A percentile compares a stretch with the other conserved stretches of the same genome.
These are phyloP conservation scores for Leptura quadrifasciata DNA, from an alignment of 2,888 invertebrate genomes.

Conservation along the genomic window DNA sequence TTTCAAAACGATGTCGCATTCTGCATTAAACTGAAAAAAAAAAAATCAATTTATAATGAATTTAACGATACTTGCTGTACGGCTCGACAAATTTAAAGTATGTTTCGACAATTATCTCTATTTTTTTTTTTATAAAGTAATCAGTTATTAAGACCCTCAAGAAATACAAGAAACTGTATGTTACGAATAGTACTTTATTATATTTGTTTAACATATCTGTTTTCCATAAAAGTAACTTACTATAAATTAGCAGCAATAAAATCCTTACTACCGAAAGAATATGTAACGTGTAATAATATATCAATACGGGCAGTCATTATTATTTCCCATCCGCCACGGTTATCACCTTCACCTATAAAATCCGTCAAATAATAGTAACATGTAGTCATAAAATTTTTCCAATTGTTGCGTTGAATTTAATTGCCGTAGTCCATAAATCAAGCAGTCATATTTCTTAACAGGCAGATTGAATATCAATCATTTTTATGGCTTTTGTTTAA, in stretches of 20 bases:
- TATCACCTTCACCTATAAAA: constrained; percentile 41
- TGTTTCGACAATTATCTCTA: no score
- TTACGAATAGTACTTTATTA: no score
- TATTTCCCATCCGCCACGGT: constrained; percentile 21
- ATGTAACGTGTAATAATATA: constrained; percentile 24
- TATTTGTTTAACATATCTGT: no score
- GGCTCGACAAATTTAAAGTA: no score
- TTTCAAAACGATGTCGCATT: neutral
- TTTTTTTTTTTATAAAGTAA: no score
- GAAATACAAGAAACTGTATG: no score
- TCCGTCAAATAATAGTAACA: constrained; percentile 35
- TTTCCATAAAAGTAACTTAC: no score
- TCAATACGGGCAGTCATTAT: constrained; percentile 23
- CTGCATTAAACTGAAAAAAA: neutral
- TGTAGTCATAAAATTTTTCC: constrained; percentile 33
- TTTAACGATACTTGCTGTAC: no score
- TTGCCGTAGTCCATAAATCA: constrained; percentile 32
- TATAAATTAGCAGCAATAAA: neutral
- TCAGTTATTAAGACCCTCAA: no score
- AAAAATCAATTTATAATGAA: neutral
- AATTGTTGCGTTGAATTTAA: constrained; percentile 35
- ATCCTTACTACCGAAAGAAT: constrained; percentile 6
- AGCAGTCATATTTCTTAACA: constrained; percentile 19
- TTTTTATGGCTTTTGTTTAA: constrained; percentile 19
- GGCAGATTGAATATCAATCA: constrained; percentile 30